These are phyloP conservation scores for Mormyrops boulengeri DNA, from an alignment of 2,797 vertebrate genomes.

Conservation along the genomic window DNA sequence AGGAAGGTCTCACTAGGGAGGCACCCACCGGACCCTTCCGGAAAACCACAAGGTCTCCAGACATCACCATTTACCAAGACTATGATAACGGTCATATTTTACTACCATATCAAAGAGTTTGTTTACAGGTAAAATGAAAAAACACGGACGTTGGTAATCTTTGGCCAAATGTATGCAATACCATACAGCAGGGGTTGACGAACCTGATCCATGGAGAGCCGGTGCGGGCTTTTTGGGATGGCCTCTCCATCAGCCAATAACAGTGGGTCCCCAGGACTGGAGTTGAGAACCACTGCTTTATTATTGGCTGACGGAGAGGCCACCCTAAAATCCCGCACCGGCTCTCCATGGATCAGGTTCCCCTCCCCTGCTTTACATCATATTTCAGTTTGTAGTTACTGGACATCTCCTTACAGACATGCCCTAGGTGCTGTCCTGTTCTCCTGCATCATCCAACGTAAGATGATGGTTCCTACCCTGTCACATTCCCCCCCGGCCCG, in stretches of 20 bases:
- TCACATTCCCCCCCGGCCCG: conserved; percentile 92
- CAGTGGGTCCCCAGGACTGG: background rate
- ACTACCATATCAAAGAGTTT: background rate
- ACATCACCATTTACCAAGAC: background rate
- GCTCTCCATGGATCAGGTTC: background rate
- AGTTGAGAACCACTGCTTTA: background rate
- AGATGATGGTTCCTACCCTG: conserved; percentile 64
- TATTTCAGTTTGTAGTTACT: background rate
- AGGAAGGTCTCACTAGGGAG: background rate
- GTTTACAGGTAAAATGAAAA: background rate
- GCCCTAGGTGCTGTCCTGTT: background rate
- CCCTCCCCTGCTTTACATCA: background rate
- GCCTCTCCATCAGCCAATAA: background rate
- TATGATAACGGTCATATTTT: background rate
- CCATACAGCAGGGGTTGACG: background rate
- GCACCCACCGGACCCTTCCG: background rate
- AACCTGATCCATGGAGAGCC: background rate
- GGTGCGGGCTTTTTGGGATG: background rate
- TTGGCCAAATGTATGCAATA: background rate
- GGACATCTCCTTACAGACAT: background rate
- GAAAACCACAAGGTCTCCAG: background rate
- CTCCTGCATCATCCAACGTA: background rate
- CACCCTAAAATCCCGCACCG: background rate
- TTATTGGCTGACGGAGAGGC: background rate
- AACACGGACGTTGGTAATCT: background rate